These are phyloP conservation scores for Hypanus sabinus DNA, from an alignment of 2,113 vertebrate genomes.

Conservation along the genomic window DNA sequence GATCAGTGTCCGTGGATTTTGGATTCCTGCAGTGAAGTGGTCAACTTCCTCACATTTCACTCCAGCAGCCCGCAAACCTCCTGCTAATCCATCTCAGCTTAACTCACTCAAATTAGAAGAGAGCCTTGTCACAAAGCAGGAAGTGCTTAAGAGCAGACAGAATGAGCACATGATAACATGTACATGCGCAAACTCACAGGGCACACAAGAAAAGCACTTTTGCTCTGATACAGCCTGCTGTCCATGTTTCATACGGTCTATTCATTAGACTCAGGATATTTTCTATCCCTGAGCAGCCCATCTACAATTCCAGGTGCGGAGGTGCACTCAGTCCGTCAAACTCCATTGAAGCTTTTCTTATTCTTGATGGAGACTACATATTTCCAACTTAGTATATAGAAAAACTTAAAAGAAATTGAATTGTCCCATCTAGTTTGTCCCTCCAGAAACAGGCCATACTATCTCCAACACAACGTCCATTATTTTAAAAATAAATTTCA, in stretches of 20 bases:
- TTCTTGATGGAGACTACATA: not conserved
- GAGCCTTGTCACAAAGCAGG: not conserved
- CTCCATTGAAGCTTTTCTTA: not conserved
- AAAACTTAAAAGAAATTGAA: not conserved
- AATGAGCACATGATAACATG: not conserved
- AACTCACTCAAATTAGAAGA: not conserved
- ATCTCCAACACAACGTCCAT: not conserved
- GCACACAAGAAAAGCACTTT: not conserved
- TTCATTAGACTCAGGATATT: not conserved
- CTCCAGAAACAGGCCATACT: not conserved
- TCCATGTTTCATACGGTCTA: not conserved
- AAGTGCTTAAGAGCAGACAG: not conserved
- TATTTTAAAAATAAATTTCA: not conserved
- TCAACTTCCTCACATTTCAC: not conserved
- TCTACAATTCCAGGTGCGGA: not conserved
- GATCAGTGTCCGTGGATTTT: not conserved
- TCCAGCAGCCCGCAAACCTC: too few relatives aligned
- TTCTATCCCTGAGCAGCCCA: not conserved
- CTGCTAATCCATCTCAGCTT: not conserved
- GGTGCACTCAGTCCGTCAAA: not conserved
- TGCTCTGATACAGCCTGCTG: not conserved
- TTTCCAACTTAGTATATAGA: not conserved
- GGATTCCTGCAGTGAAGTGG: not conserved
- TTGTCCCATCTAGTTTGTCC: not conserved
- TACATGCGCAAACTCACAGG: too few relatives aligned